A percentile compares a stretch with the other conserved stretches of the same genome.
Conservation (phyloP, 2,888 invertebrate genomes). For the Anaspis maculata region DNA sequence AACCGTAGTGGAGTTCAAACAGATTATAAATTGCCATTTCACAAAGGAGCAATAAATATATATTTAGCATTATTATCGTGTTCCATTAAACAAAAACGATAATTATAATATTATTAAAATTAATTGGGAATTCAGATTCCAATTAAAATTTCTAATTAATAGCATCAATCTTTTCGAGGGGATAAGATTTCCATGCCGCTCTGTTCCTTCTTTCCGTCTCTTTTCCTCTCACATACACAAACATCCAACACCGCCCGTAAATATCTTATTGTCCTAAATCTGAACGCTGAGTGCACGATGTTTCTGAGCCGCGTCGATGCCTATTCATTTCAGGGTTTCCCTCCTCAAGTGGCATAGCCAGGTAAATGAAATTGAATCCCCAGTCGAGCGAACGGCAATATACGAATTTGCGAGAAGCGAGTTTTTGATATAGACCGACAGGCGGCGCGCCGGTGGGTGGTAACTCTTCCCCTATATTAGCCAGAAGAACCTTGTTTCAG, state of each 20-base stretch:
- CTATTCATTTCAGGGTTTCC: constrained; percentile 11
- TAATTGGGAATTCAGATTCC: constrained; percentile 17
- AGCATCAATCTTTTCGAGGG: constrained; percentile 16
- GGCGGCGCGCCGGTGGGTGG: constrained; percentile 7
- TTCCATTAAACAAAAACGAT: constrained; percentile 13
- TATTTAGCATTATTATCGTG: constrained; percentile 10
- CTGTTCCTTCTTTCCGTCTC: not conserved
- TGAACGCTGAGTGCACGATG: constrained; percentile 7
- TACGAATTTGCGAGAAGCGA: constrained; percentile 16
- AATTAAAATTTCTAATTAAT: constrained; percentile 21
- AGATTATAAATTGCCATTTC: constrained; percentile 6
- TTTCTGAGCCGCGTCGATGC: constrained; percentile 10
- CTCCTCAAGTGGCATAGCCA: constrained; percentile 16
- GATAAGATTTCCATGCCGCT: not conserved
- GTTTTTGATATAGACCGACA: constrained; percentile 17
- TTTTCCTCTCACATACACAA: too few relatives aligned
- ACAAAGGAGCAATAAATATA: constrained; percentile 11
- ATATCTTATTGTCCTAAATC: constrained; percentile 13
- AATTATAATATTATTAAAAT: constrained; percentile 17
- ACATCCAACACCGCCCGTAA: too few relatives aligned
- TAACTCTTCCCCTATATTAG: constrained; percentile 14
- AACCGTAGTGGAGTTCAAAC: constrained; percentile 7
- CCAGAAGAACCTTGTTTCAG: constrained; percentile 20
- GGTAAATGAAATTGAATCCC: constrained; percentile 26
- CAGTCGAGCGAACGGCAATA: constrained; percentile 19